A percentile compares a stretch with the other conserved stretches of the same genome.
Evolutionary conservation across 2,888 invertebrate species (phyloP).

Genomic region (Eumacrocentrus americanus): DNA sequence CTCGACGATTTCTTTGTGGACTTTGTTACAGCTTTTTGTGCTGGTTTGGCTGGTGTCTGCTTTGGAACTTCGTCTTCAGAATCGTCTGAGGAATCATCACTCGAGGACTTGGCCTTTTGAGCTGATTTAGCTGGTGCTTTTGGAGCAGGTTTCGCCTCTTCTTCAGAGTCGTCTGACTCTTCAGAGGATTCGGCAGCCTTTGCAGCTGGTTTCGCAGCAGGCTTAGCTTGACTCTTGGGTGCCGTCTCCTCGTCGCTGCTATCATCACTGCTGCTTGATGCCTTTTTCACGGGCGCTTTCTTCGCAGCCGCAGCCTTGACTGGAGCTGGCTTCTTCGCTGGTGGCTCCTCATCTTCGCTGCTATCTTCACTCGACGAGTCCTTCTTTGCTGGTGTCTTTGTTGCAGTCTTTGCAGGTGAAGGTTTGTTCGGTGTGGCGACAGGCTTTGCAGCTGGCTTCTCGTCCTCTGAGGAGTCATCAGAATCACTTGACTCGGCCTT

Average conservation of each 20-base stretch:
- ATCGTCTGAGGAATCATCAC: conserved; percentile 45
- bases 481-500: conserved; percentile 43
- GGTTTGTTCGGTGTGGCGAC: background rate
- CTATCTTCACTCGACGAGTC: conserved; percentile 25
- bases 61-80: conserved; percentile 58
- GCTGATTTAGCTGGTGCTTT: conserved; percentile 29
- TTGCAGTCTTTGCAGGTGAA: conserved; percentile 26
- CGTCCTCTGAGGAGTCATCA: conserved; percentile 47
- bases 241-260: conserved; percentile 32
- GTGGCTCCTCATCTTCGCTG: conserved; percentile 49
- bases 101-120: conserved; percentile 31
- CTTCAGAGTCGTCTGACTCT: conserved; percentile 57
- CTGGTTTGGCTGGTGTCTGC: conserved; percentile 31
- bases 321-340: conserved; percentile 36
- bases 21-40: conserved; percentile 33
- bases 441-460: conserved; percentile 25
- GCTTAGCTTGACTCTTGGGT: conserved; percentile 39
- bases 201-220: conserved; percentile 28
- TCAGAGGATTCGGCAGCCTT: conserved; percentile 32
- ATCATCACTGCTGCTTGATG: conserved; percentile 43
- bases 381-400: conserved; percentile 30
- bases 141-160: conserved; percentile 51
- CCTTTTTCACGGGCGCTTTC: conserved; percentile 24
- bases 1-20: conserved; percentile 42
- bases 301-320: conserved; percentile 36